A percentile compares a stretch with the other conserved stretches of the same genome.
These are phyloP conservation scores for Polypterus bichir DNA, from an alignment of 2,113 vertebrate species.

Conservation along the genomic window DNA sequence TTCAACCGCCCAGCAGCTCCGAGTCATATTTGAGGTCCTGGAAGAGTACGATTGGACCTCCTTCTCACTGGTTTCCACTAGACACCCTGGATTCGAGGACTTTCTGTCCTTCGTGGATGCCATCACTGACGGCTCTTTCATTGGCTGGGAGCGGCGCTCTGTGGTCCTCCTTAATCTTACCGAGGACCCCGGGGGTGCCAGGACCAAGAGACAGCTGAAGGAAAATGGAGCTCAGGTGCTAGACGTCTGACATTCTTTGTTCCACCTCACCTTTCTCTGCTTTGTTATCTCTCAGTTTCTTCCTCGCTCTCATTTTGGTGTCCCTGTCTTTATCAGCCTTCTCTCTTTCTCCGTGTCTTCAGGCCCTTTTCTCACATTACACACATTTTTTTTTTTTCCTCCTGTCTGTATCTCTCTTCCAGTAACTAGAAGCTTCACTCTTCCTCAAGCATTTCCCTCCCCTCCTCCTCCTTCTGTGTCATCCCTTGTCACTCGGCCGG, in stretches of 20 bases:
- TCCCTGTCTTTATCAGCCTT: slow-evolving; percentile 15
- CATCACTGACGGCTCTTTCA: slow-evolving; percentile 81
- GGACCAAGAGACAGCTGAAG: slow-evolving; percentile 68
- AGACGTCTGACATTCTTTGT: slow-evolving; percentile 41
- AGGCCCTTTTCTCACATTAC: slow-evolving; percentile 10
- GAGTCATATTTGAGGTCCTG: slow-evolving; percentile 87
- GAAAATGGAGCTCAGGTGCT: slow-evolving; percentile 81
- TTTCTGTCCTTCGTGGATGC: slow-evolving; percentile 80
- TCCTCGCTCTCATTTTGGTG: slow-evolving; percentile 43
- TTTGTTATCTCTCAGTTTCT: slow-evolving; percentile 35
- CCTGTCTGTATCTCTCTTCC: slow-evolving; percentile 21
- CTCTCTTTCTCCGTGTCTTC: slow-evolving; percentile 4
- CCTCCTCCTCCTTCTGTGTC: background rate
- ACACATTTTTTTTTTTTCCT: slow-evolving; percentile 10
- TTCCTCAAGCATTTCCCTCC: slow-evolving; percentile 11
- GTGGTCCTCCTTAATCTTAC: slow-evolving; percentile 75
- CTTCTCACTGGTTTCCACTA: slow-evolving; percentile 79
- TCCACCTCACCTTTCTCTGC: slow-evolving; percentile 41
- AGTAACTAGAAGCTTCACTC: slow-evolving; percentile 14
- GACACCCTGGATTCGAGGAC: slow-evolving; percentile 80
- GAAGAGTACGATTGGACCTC: slow-evolving; percentile 92
- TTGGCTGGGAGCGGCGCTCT: slow-evolving; percentile 91
- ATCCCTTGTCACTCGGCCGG: no score
- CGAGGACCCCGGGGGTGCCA: slow-evolving; percentile 66
- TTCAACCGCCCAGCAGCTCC: slow-evolving; percentile 79